Conservation (phyloP, 2,113 vertebrate genomes). For the Pardalotus punctatus region DNA sequence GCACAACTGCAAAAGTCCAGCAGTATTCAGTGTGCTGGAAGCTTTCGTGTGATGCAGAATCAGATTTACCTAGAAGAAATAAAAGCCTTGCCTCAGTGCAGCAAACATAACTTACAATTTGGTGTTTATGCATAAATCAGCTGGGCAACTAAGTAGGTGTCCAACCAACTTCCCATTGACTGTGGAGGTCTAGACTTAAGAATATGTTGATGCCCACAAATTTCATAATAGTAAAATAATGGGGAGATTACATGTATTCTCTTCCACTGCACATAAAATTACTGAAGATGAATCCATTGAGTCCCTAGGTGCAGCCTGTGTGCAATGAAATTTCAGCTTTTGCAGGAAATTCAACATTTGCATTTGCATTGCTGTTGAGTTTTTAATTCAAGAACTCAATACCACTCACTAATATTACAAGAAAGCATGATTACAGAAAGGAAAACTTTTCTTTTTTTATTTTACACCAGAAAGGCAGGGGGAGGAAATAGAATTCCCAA, state of each 20-base stretch:
- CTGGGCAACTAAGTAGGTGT: neutral
- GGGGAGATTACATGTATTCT: neutral
- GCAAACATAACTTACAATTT: neutral
- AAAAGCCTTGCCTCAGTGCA: neutral
- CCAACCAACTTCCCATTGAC: neutral
- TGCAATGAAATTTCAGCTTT: neutral
- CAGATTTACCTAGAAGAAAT: neutral
- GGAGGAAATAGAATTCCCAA: neutral
- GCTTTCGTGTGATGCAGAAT: neutral
- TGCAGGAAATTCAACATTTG: neutral
- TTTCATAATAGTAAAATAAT: neutral
- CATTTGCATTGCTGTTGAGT: neutral
- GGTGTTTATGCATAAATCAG: neutral
- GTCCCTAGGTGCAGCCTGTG: neutral
- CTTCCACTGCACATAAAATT: neutral
- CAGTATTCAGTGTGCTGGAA: neutral
- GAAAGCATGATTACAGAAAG: neutral
- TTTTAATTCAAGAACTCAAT: neutral
- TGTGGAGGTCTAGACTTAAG: neutral
- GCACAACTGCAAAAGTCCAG: neutral
- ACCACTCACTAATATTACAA: neutral
- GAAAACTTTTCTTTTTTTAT: neutral
- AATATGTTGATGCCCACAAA: neutral
- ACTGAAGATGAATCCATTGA: neutral
- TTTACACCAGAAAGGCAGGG: neutral